Evolutionary conservation across 2,113 vertebrate genomes (phyloP).

Genomic region (Cephalopterus ornatus): DNA sequence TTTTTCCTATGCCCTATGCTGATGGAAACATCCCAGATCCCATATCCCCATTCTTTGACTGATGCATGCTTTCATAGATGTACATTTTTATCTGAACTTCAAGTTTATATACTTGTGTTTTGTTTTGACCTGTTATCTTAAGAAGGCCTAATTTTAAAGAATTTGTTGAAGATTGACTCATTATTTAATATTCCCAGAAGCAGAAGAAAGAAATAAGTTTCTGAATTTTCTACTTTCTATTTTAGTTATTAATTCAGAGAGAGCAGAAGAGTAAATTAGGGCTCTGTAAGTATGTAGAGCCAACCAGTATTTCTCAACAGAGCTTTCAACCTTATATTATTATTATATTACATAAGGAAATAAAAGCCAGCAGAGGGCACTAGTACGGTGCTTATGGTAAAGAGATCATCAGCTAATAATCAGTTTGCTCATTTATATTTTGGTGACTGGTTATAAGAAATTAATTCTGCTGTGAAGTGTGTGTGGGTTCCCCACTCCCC

Average conservation of each 20-base stretch:
- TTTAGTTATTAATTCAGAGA: neutral
- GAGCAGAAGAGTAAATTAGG: neutral
- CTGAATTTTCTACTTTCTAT: neutral
- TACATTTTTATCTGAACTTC: neutral
- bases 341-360: neutral
- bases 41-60: neutral
- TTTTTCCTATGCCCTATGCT: neutral
- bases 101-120: neutral
- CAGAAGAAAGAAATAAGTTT: neutral
- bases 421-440: neutral
- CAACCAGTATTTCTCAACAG: neutral
- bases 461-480: neutral
- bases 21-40: neutral
- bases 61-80: neutral
- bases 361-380: slow-evolving; percentile 10
- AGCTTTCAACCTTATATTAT: neutral
- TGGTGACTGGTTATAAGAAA: neutral
- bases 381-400: neutral
- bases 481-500: no score
- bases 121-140: neutral
- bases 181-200: neutral
- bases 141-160: neutral
- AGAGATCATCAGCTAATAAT: neutral
- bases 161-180: neutral
- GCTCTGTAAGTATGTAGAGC: neutral